These are phyloP conservation scores for Hyles vespertilio DNA, from an alignment of 1,140 invertebrate genomes.

Conservation along the genomic window DNA sequence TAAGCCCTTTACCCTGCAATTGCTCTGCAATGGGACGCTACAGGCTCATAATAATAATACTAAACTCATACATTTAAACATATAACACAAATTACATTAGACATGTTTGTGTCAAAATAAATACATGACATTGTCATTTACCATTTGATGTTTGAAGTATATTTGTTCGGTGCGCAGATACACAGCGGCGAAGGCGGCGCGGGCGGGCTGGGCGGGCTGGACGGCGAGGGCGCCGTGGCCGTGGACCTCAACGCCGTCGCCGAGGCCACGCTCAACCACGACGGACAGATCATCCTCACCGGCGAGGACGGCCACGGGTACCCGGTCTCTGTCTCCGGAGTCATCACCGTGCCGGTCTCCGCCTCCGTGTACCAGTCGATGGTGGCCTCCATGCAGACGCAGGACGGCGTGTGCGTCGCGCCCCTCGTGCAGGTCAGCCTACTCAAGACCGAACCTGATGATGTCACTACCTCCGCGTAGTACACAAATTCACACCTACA, in stretches of 20 bases:
- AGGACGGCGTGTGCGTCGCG: constrained; percentile 86
- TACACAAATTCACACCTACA: no score
- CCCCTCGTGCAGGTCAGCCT: constrained; percentile 85
- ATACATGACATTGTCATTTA: no score
- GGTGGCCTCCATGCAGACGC: constrained; percentile 92
- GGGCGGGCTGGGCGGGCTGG: constrained; percentile 81
- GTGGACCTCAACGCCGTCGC: constrained; percentile 93
- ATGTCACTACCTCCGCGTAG: background rate
- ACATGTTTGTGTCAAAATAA: no score
- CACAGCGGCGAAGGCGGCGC: constrained; percentile 84
- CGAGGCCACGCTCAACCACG: constrained; percentile 90
- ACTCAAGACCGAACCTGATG: background rate
- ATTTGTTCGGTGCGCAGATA: constrained; percentile 76
- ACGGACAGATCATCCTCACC: constrained; percentile 96
- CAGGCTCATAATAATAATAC: no score
- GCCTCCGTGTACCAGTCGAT: constrained; percentile 98
- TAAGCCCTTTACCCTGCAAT: no score
- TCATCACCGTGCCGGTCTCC: constrained; percentile 96
- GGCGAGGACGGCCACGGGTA: constrained; percentile 94
- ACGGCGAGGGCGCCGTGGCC: constrained; percentile 80
- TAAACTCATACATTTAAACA: no score
- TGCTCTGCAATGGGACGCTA: no score
- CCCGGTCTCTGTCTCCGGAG: constrained; percentile 92
- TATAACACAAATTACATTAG: no score
- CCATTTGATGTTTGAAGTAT: no score